Evolutionary conservation across 2,113 vertebrate species (phyloP), one percentile per base, ranked within the genome.

Genomic region (Semnornis frantzii): DNA sequence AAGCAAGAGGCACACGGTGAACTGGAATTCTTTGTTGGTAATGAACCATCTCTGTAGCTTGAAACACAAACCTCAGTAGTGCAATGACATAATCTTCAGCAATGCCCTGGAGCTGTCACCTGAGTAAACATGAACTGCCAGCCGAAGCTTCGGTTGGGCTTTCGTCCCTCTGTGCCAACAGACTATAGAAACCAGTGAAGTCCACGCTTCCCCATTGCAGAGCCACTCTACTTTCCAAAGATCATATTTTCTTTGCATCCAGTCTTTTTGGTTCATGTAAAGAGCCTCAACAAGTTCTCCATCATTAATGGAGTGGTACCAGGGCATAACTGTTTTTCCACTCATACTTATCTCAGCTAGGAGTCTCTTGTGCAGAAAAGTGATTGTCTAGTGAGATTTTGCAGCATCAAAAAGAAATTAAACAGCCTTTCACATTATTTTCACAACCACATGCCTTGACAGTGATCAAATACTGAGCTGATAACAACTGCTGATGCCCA

Each of bases 201-300:
- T 58, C 44, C 63, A 55, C 10, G 2, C 9, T 48, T 66, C n/a
- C 63, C 54, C 5, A 1, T 11, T 0, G 0, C 59, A 62, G 71
- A 55, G 6, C 34, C 28, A n/a, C 1, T 4, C 4, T 52, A 33
- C 28, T 1, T 48, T 14, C 1, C 1, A 71, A 82, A 68, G 4
- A 12, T 89, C 15, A 5, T 10, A 2, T 83, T 58, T 70, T 17
- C 59, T 27, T 59, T 28, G 13, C 6, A 19, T 24, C 71, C 68
- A 44, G 1, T 11, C 34, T 55, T 71, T 50, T 73, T 20, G 44
- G 25, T 24, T 64, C 69, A 69, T 1, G 4, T n/a, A 71, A 34
- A 8, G 5, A 50, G 24, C 6, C 74, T 85, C 63, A 48, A 33
- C 8, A 33, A 79, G 8, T 8, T 64, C 42, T 44, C 23, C 19